Percentiles rank a stretch among this genome's conserved stretches.
Evolutionary conservation across 2,888 invertebrate species (phyloP).

Genomic region (Melitaea athalia): DNA sequence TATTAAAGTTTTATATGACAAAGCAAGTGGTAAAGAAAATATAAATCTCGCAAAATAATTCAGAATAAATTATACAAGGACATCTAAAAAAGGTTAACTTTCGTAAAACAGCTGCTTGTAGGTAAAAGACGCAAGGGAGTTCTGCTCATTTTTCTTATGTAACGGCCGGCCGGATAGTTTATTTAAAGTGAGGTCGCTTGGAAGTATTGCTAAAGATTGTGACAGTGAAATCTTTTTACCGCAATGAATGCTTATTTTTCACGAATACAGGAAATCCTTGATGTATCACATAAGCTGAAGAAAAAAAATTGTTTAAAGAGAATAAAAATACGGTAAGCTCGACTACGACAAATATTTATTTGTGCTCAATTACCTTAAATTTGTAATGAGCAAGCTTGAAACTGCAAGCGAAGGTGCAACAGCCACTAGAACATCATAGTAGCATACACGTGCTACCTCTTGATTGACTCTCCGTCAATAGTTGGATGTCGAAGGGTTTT

Average conservation of each 20-base stretch:
- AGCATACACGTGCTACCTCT: too few species aligned
- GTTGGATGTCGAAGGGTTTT: too few species aligned
- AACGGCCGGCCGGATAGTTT: neutral
- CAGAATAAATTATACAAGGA: neutral
- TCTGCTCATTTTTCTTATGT: constrained; percentile 3
- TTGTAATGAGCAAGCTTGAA: too few species aligned
- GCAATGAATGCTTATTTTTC: neutral
- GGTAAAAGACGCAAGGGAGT: neutral
- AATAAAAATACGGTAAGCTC: neutral
- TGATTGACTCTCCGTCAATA: too few species aligned
- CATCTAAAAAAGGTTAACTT: neutral
- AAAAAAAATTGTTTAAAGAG: neutral
- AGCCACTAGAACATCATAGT: too few species aligned
- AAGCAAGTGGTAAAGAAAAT: neutral
- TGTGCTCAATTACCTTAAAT: too few species aligned
- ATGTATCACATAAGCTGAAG: neutral
- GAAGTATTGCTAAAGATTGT: constrained; percentile 4
- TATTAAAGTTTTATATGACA: neutral
- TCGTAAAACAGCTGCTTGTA: neutral
- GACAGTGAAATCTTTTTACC: neutral
- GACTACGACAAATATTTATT: too few species aligned
- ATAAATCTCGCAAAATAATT: neutral
- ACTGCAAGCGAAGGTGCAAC: too few species aligned
- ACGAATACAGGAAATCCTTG: neutral
- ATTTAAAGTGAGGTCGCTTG: constrained; percentile 5